Conservation (phyloP, 2,888 invertebrate genomes). For the Parnassius mnemosyne region DNA sequence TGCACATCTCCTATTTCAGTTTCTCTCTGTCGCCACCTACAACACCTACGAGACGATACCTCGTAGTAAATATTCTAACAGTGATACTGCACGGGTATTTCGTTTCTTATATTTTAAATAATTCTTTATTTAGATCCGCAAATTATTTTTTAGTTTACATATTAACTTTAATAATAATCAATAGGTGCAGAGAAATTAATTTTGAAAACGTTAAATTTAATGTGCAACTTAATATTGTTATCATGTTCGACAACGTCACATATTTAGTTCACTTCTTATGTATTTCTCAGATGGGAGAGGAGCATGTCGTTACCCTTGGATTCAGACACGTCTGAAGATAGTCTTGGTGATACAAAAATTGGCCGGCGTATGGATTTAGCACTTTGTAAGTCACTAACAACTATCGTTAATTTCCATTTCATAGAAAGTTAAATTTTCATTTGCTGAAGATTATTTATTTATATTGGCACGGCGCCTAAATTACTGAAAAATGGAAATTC, state of each 20-base stretch:
- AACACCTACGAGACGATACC: too few relatives aligned
- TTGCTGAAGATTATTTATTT: constrained; percentile 75
- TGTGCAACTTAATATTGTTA: too few relatives aligned
- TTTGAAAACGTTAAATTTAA: too few relatives aligned
- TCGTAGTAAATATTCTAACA: too few relatives aligned
- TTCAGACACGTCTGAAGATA: constrained; percentile 70
- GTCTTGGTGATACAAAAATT: constrained; percentile 66
- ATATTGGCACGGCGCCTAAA: constrained; percentile 72
- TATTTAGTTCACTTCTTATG: neutral
- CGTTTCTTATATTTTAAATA: too few relatives aligned
- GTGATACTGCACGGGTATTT: too few relatives aligned
- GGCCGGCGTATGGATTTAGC: constrained; percentile 91
- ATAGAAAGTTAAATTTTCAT: constrained; percentile 72
- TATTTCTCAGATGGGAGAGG: constrained; percentile 81
- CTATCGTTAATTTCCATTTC: constrained; percentile 37
- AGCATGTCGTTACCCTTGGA: constrained; percentile 85
- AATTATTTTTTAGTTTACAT: too few relatives aligned
- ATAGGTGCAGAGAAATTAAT: too few relatives aligned
- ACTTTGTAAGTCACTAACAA: constrained; percentile 85
- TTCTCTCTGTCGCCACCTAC: too few relatives aligned
- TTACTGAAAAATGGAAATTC: constrained; percentile 49
- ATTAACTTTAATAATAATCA: too few relatives aligned
- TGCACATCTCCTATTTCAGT: too few relatives aligned
- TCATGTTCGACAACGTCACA: neutral
- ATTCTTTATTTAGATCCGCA: too few relatives aligned